phyloP scores from a whole-genome alignment of 2,113 vertebrate species.

The Pristiophorus japonicus region DNA sequence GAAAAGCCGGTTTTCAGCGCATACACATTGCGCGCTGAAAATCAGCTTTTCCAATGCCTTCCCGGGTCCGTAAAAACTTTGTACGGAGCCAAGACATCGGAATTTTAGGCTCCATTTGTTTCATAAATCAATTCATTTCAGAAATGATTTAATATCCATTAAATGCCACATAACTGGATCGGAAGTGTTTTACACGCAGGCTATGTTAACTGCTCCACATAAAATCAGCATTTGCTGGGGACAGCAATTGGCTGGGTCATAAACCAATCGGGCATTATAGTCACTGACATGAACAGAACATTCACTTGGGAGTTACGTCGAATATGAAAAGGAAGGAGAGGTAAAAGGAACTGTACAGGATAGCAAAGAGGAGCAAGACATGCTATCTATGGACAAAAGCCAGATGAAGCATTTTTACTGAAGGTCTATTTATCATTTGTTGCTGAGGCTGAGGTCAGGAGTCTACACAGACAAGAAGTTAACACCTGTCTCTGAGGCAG shows the following conservation, averaged over 20 bases:
- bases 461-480: neutral
- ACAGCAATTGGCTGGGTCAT: neutral
- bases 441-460: neutral
- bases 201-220: neutral
- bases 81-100: too few species aligned
- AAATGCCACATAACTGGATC: neutral
- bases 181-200: neutral
- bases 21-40: too few species aligned
- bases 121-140: slow-evolving; percentile 13
- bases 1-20: too few species aligned
- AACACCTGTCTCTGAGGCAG: too few species aligned
- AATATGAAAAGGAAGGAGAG: neutral
- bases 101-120: too few species aligned
- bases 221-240: neutral
- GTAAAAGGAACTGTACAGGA: neutral
- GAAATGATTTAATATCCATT: slow-evolving; percentile 15
- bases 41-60: too few species aligned
- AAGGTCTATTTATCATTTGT: neutral
- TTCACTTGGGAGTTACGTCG: neutral
- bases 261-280: neutral
- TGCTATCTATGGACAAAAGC: neutral
- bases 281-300: neutral
- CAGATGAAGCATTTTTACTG: neutral
- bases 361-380: neutral
- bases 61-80: too few species aligned